Base-by-base conservation (phyloP, 2,113 vertebrate species). In the Morone chrysops region DNA sequence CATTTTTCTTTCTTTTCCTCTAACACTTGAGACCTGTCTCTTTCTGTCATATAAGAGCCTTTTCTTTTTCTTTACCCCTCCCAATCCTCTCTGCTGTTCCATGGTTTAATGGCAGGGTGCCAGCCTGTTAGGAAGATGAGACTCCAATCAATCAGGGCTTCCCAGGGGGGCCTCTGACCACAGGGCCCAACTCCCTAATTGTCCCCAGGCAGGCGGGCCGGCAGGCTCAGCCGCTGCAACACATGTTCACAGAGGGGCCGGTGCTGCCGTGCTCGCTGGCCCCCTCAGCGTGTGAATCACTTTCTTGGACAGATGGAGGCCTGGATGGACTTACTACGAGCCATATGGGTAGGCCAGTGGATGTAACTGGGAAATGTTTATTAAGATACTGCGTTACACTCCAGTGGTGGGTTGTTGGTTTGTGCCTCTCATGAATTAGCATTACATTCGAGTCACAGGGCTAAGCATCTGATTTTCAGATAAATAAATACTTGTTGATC, bases 111-210 rank as follows among this genome's bases (percentile, higher is more conserved):
- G 94, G 94, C 94, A 89, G 88, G 61, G 85, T 89, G 94, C 95
- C 95, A 96, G 94, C 89, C 94, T 78, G 92, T 96, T 96, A 96
- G 94, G 89, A 94, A 95, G 94, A 96, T 96, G 94, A 95, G 92
- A 90, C 93, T 96, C 94, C 94, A 95, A 93, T 96, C 95, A 96
- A 95, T 96, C 95, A 96, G 93, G 67, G 72, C 89, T 87, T 90
- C 86, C 87, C 57, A 78, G 93, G 93, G 91, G 94, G 88, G 92
- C 85, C 86, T 84, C 89, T 63, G 76, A 89, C 74, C 80, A 4
- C 85, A 92, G 85, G 89, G 51, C 81, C 88, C 73, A 1, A 84
- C 83, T 93, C 83, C 72, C 91, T 95, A 94, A 96, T 94, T 96
- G 93, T 90, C 92, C 90, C 87, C 70, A 82, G 83, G 81, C 88